Percentiles rank a stretch among this genome's conserved stretches.
phyloP scores from a whole-genome alignment of 2,797 vertebrate genomes.

The Trichosurus vulpecula region DNA sequence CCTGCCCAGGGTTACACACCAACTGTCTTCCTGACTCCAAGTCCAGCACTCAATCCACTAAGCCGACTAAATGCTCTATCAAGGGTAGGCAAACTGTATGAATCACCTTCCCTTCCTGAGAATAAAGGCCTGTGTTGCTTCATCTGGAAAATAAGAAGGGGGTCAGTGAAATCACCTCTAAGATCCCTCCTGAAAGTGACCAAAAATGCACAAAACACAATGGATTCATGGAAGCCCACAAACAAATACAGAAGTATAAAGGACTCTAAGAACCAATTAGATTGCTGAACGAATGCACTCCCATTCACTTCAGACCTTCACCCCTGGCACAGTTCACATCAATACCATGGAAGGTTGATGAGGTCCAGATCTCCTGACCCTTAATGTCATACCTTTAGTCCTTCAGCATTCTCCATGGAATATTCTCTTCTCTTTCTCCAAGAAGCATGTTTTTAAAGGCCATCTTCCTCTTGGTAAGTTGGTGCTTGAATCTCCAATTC shows the following conservation, averaged over 20 bases:
- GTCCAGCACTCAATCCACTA: too few relatives aligned
- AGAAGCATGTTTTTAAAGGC: not conserved
- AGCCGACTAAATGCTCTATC: not conserved
- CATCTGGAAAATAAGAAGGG: not conserved
- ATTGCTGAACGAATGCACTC: not conserved
- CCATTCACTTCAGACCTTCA: not conserved
- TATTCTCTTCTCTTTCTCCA: not conserved
- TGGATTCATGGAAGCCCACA: not conserved
- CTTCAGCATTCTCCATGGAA: not conserved
- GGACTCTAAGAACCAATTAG: not conserved
- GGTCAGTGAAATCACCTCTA: not conserved
- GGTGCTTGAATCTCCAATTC: not conserved
- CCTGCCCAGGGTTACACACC: not conserved
- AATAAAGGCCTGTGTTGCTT: not conserved
- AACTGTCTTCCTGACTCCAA: not conserved
- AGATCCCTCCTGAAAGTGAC: not conserved
- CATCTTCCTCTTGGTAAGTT: not conserved
- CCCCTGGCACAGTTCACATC: not conserved
- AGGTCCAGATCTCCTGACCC: not conserved
- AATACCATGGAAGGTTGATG: not conserved
- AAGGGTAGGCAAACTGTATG: not conserved
- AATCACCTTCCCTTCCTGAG: not conserved
- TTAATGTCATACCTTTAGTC: not conserved
- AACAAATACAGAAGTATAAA: not conserved
- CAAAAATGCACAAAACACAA: not conserved